Conservation (phyloP, 2,797 vertebrate species). For the Anas georgica region DNA sequence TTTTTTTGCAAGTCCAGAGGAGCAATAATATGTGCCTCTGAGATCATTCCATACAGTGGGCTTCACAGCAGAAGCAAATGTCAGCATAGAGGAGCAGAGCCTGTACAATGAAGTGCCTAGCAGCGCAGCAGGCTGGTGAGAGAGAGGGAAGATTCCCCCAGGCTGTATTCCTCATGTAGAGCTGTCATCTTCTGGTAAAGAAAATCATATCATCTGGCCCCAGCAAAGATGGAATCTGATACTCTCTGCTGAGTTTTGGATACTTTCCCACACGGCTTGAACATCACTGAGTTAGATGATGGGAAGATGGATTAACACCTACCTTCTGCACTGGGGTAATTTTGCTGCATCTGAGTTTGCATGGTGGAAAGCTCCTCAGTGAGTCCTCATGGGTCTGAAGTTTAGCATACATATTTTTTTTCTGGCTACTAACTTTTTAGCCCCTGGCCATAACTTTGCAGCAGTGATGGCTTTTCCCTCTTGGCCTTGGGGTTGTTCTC, state of each 20-base stretch:
- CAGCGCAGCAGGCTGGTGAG: background rate
- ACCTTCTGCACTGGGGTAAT: background rate
- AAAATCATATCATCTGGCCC: background rate
- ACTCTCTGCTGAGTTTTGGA: background rate
- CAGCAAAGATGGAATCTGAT: background rate
- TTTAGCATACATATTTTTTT: background rate
- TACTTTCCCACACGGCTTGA: background rate
- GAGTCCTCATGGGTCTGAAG: background rate
- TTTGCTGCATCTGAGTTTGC: background rate
- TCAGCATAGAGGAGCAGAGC: background rate
- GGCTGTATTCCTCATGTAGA: background rate
- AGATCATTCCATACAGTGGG: background rate
- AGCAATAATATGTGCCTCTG: background rate
- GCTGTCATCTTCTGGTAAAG: background rate
- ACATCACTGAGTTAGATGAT: background rate
- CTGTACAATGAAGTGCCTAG: background rate
- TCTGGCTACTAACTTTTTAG: background rate
- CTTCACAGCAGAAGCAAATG: background rate
- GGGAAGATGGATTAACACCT: background rate
- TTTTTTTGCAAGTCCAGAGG: background rate
- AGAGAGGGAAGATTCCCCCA: background rate
- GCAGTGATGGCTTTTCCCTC: background rate
- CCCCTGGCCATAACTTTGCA: background rate
- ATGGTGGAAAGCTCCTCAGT: background rate
- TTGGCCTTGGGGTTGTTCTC: background rate